Evolutionary conservation across 2,888 invertebrate genomes (phyloP).

Genomic region (Odontomyia ornata): DNA sequence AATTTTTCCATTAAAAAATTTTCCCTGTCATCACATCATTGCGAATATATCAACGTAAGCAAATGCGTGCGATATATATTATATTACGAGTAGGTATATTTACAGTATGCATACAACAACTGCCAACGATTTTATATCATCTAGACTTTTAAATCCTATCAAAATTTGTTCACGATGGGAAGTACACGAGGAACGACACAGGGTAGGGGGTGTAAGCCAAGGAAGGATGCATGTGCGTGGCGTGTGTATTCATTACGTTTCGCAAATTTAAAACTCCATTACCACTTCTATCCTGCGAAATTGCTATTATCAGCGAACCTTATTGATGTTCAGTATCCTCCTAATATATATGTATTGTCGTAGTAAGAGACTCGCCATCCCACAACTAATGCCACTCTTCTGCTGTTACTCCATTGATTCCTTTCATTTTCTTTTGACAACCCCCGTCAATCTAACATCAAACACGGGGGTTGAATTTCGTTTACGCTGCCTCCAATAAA

Average conservation of each 20-base stretch:
- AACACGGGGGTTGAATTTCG: too few relatives aligned
- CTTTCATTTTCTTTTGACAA: neutral
- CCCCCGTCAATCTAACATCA: neutral
- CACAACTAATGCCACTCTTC: neutral
- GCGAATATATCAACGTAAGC: neutral
- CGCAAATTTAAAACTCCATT: conserved; percentile 27
- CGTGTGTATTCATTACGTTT: conserved; percentile 11
- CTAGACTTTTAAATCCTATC: conserved; percentile 1
- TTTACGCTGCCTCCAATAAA: too few relatives aligned
- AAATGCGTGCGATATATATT: neutral
- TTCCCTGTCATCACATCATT: conserved; percentile 16
- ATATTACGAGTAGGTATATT: too few relatives aligned
- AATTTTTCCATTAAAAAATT: conserved; percentile 42
- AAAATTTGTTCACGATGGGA: neutral
- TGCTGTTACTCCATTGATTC: neutral
- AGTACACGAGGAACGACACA: too few relatives aligned
- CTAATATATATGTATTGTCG: conserved; percentile 5
- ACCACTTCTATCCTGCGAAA: conserved; percentile 4
- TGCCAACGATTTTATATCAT: neutral
- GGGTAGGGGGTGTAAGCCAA: too few relatives aligned
- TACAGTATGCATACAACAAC: too few relatives aligned
- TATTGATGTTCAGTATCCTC: neutral
- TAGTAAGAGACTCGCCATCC: neutral
- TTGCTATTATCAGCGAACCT: conserved; percentile 23
- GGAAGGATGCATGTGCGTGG: neutral